phyloP scores from a whole-genome alignment of 2,113 vertebrate species.

The Neogobius melanostomus region DNA sequence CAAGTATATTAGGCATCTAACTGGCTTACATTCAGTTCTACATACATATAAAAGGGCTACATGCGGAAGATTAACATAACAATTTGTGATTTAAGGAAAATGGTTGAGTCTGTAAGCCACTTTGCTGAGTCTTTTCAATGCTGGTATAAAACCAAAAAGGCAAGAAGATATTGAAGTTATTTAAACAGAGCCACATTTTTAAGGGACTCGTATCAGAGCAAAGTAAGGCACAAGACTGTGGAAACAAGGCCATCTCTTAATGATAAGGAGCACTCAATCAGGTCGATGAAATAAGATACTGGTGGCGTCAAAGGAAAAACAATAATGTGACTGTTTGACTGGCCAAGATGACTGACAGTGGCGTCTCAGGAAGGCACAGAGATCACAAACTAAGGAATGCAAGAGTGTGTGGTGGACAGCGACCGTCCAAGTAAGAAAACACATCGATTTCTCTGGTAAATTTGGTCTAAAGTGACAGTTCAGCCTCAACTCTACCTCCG shows the following conservation, averaged over 20 bases:
- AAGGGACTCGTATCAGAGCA: slow-evolving; percentile 35
- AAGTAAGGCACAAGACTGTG: slow-evolving; percentile 68
- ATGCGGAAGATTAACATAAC: slow-evolving; percentile 54
- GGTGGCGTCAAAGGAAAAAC: slow-evolving; percentile 44
- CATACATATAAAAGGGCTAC: slow-evolving; percentile 53
- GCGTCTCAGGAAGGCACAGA: slow-evolving; percentile 50
- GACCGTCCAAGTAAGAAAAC: slow-evolving; percentile 54
- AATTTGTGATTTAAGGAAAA: slow-evolving; percentile 25
- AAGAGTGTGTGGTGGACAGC: slow-evolving; percentile 66
- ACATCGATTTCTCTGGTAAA: slow-evolving; percentile 36
- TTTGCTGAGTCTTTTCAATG: slow-evolving; percentile 27
- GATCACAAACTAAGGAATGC: slow-evolving; percentile 71
- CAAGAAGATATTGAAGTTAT: slow-evolving; percentile 7
- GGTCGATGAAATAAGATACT: slow-evolving; percentile 21
- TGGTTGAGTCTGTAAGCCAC: slow-evolving; percentile 41
- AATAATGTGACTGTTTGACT: slow-evolving; percentile 50
- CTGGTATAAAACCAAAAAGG: slow-evolving; percentile 46
- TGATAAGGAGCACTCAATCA: slow-evolving; percentile 40
- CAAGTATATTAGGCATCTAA: slow-evolving; percentile 61
- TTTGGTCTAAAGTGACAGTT: slow-evolving; percentile 72
- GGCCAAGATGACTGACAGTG: slow-evolving; percentile 67
- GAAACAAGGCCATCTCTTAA: slow-evolving; percentile 8
- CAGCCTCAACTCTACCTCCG: slow-evolving; percentile 39
- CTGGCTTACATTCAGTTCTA: slow-evolving; percentile 66
- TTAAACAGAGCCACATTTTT: slow-evolving; percentile 34